Evolutionary conservation across 2,797 vertebrate species (phyloP).

Genomic region (Eulemur albifrons): DNA sequence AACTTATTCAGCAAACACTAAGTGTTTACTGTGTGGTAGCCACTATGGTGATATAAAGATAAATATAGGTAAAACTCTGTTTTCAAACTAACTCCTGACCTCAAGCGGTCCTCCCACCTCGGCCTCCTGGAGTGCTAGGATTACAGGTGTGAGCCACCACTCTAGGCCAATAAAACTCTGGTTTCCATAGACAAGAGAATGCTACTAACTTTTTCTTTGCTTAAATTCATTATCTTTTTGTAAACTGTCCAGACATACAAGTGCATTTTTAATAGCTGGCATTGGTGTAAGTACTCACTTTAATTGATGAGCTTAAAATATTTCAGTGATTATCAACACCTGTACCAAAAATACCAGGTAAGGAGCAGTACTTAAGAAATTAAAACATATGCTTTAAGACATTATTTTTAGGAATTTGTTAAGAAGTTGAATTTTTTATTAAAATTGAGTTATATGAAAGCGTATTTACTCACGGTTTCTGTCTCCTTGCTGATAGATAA

Average conservation of each 20-base stretch:
- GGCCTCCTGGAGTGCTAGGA: too few relatives aligned
- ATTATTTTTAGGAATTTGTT: constrained; percentile 30
- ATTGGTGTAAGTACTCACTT: constrained; percentile 16
- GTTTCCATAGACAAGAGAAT: not conserved
- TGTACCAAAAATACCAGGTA: constrained; percentile 3
- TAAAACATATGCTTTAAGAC: not conserved
- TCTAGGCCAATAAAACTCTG: not conserved
- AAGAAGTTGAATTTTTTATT: constrained; percentile 26
- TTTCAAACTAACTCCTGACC: not conserved
- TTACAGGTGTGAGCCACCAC: too few relatives aligned
- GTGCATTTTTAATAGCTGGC: not conserved
- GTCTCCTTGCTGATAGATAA: not conserved
- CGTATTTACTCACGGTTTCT: not conserved
- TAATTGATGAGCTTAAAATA: constrained; percentile 17
- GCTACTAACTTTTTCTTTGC: not conserved
- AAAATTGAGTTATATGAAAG: constrained; percentile 14
- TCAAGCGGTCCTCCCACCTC: too few relatives aligned
- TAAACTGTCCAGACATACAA: not conserved
- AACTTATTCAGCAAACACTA: not conserved
- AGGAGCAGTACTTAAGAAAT: constrained; percentile 33
- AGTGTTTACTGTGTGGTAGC: not conserved
- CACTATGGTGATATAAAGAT: not conserved
- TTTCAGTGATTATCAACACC: constrained; percentile 1
- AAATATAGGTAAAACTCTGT: not conserved
- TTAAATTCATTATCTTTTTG: constrained; percentile 12